phyloP scores from a whole-genome alignment of 2,113 vertebrate species.

The Telmatochromis sp. region DNA sequence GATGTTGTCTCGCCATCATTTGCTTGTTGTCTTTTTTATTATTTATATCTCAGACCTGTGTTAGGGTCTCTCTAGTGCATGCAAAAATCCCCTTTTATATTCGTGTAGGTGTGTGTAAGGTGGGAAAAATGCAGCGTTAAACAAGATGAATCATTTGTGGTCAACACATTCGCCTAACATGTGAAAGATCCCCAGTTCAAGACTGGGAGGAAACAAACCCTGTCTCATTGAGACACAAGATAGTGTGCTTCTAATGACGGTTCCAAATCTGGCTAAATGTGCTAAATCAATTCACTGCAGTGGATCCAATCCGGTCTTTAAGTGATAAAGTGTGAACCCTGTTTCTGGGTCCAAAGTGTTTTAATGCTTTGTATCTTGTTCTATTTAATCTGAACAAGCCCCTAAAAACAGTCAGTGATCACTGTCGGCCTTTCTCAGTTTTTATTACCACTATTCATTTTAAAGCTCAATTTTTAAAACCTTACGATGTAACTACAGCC shows the following conservation, averaged over 20 bases:
- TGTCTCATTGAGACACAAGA: not conserved
- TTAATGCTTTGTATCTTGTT: not conserved
- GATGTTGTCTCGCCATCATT: not conserved
- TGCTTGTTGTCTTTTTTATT: not conserved
- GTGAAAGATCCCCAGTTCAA: not conserved
- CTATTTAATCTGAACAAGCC: not conserved
- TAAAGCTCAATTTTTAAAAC: not conserved
- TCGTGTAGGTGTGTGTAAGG: rapidly evolving
- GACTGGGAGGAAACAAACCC: not conserved
- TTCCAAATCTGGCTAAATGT: rapidly evolving
- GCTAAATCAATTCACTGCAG: not conserved
- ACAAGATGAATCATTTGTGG: not conserved
- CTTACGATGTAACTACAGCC: not conserved
- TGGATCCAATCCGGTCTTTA: not conserved
- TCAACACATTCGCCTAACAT: not conserved
- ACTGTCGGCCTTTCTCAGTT: not conserved
- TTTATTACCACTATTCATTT: not conserved
- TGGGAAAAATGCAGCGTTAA: not conserved
- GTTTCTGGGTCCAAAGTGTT: not conserved
- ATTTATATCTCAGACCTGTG: not conserved
- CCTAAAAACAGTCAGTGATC: not conserved
- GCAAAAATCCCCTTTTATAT: not conserved
- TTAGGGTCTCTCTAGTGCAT: not conserved
- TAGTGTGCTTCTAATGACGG: not conserved
- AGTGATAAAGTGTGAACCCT: not conserved